phyloP scores from a whole-genome alignment of 2,888 invertebrate genomes.

The Clepsis dumicolana region DNA sequence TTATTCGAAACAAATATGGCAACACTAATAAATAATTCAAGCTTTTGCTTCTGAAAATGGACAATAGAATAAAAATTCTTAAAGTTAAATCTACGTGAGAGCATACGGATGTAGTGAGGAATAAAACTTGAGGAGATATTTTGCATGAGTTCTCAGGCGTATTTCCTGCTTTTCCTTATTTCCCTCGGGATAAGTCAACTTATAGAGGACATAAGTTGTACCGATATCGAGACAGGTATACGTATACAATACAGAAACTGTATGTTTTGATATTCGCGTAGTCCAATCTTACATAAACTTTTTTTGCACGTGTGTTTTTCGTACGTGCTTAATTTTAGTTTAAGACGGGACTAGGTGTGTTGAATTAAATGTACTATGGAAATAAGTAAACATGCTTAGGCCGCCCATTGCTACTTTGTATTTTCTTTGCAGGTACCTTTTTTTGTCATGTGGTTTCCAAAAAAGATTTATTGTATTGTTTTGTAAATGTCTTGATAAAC shows the following conservation, averaged over 20 bases:
- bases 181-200: slow-evolving; percentile 81
- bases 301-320: neutral
- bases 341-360: neutral
- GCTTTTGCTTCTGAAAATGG: slow-evolving; percentile 19
- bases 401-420: no score
- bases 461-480: no score
- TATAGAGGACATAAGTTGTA: slow-evolving; percentile 79
- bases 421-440: no score
- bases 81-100: slow-evolving; percentile 38
- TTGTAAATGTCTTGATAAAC: no score
- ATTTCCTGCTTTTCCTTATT: slow-evolving; percentile 81
- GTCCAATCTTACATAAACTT: slow-evolving; percentile 1
- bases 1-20: neutral
- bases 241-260: slow-evolving; percentile 46
- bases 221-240: slow-evolving; percentile 63
- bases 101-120: slow-evolving; percentile 36
- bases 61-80: slow-evolving; percentile 43
- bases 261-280: slow-evolving; percentile 33
- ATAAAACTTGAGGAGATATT: slow-evolving; percentile 74
- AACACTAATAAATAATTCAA: slow-evolving; percentile 4
- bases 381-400: no score
- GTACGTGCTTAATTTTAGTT: neutral
- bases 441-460: no score
- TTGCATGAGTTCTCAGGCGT: slow-evolving; percentile 74
- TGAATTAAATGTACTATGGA: no score